A percentile compares a stretch with the other conserved stretches of the same genome.
Evolutionary conservation across 2,797 vertebrate genomes (phyloP).

Genomic region (Chaetophractus vellerosus): DNA sequence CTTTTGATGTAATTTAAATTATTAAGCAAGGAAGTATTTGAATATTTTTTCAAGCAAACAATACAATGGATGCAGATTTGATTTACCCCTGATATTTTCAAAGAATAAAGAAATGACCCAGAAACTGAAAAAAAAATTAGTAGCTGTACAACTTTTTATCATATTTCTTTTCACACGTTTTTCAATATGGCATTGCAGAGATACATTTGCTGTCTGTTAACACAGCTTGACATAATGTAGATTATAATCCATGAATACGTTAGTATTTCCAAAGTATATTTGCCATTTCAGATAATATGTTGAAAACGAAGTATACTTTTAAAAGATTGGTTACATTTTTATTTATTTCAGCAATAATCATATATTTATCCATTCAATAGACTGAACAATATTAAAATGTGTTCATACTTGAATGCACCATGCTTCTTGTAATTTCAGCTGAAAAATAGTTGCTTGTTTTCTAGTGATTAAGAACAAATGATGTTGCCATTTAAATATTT

Average conservation of each 20-base stretch:
- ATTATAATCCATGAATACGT: conserved; percentile 74
- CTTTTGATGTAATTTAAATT: conserved; percentile 69
- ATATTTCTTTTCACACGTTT: conserved; percentile 79
- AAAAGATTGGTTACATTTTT: not conserved
- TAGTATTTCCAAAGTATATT: conserved; percentile 81
- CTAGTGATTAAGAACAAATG: conserved; percentile 4
- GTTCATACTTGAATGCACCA: conserved; percentile 54
- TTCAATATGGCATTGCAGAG: conserved; percentile 68
- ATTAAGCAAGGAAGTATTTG: conserved; percentile 47
- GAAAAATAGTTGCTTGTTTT: conserved; percentile 39
- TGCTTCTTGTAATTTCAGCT: not conserved
- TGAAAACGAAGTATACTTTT: conserved; percentile 75
- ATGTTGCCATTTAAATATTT: conserved; percentile 24
- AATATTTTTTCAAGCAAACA: conserved; percentile 63
- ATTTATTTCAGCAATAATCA: conserved; percentile 67
- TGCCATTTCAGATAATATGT: conserved; percentile 74
- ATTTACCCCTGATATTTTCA: conserved; percentile 80
- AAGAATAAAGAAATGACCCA: conserved; percentile 85
- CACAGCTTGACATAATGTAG: conserved; percentile 82
- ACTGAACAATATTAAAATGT: conserved; percentile 53
- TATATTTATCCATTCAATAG: conserved; percentile 73
- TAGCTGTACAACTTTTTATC: conserved; percentile 75
- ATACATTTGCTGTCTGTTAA: conserved; percentile 65
- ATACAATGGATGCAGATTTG: conserved; percentile 73
- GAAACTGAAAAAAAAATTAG: conserved; percentile 71